Evolutionary conservation across 2,113 vertebrate genomes (phyloP), one percentile per base, ranked within the genome.

Genomic region (Nothoprocta pentlandii): DNA sequence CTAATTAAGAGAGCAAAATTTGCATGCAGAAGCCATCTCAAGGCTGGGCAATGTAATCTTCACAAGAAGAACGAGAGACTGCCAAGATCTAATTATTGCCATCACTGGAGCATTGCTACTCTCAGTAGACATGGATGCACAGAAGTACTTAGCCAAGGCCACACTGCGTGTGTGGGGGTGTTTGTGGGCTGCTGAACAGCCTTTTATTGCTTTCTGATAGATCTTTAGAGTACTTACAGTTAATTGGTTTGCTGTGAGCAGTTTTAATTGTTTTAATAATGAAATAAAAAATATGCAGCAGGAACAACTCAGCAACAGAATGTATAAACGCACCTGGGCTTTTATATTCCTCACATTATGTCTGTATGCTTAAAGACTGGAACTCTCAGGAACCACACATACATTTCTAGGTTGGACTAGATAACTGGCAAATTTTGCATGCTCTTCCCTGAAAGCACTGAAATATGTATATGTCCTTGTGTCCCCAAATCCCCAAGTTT

Each of bases 21-120:
- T 82, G 92, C 95, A 90, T 70, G 90, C 54, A 87, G 81, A 84
- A 81, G 82, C 42, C 89, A 92, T 85, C 63, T 90, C 88, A 91
- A 91, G 96, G 96, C 95, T 85, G 95, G 93, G 96, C 93, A 90
- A 95, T 92, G 67, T 88, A 96, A 97, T 97, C 95, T 93, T 95
- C 95, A 96, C 85, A 96, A 83, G 91, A 87, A 94, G 92, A 85
- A 94, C 58, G 96, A 94, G 82, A 93, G 62, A 61, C 92, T 91
- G 97, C 91, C 96, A 98, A 94, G 80, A 92, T 86, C 85, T 96
- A 97, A 98, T 95, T 97, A 96, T 97, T 91, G 89, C 68, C 89
- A 90, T 97, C 96, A 94, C 96, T 93, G 93, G 93, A 85, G 75
- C 91, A 76, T 82, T 97, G 94, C 95, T 96, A 95, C 94, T 93